Evolutionary conservation across 2,888 invertebrate genomes (phyloP).

Genomic region (Trachelus iudaicus): DNA sequence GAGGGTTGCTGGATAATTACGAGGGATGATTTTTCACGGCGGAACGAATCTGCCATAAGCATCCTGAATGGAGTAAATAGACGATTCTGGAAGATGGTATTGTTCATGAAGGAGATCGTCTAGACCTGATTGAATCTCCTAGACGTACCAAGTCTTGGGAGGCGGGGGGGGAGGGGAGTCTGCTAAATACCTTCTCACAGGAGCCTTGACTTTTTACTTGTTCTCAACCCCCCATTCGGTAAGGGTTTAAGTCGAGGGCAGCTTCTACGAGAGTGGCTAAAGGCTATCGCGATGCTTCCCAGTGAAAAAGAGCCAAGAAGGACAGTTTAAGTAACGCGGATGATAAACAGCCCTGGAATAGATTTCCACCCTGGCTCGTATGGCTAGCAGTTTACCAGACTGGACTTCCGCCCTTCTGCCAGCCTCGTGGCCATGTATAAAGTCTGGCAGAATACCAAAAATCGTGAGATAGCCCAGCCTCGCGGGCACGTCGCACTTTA

Average conservation of each 20-base stretch:
- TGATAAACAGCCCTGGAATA: conserved; percentile 48
- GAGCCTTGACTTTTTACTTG: neutral
- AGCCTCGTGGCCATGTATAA: conserved; percentile 13
- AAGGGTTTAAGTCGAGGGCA: neutral
- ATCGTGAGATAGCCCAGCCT: conserved; percentile 1
- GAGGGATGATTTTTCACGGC: conserved; percentile 55
- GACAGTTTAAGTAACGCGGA: conserved; percentile 45
- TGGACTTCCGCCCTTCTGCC: conserved; percentile 50
- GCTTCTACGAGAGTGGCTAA: neutral
- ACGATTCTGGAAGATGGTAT: conserved; percentile 37
- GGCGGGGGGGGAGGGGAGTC: too few species aligned
- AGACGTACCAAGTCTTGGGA: neutral
- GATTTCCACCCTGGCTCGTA: conserved; percentile 33
- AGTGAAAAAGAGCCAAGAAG: conserved; percentile 40
- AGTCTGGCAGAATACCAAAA: conserved; percentile 28
- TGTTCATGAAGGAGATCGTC: conserved; percentile 54
- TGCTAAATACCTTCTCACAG: neutral
- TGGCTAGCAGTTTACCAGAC: conserved; percentile 41
- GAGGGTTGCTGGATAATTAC: conserved; percentile 39
- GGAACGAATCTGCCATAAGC: conserved; percentile 57
- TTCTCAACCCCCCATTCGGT: neutral
- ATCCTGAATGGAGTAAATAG: conserved; percentile 25
- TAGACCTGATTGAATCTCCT: conserved; percentile 23
- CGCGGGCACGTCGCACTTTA: neutral
- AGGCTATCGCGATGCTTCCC: conserved; percentile 5